Conservation (phyloP, 1,140 invertebrate genomes). For the Goniozus legneri region DNA sequence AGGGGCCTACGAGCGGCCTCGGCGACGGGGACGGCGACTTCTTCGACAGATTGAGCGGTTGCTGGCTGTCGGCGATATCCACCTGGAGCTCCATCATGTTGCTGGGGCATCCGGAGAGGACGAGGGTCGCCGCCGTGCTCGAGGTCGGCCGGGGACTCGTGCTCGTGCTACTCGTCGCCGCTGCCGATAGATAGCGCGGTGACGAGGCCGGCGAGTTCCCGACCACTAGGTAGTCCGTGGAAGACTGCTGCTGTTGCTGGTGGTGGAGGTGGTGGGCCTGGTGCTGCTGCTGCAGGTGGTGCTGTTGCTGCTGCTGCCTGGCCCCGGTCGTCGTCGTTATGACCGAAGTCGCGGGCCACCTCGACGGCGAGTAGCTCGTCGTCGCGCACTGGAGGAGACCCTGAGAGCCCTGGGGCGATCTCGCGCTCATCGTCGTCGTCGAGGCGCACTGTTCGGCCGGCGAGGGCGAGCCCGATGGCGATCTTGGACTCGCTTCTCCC, state of each 20-base stretch:
- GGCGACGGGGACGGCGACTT: slow-evolving; percentile 79
- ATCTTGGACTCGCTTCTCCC: slow-evolving; percentile 58
- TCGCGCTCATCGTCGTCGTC: slow-evolving; percentile 45
- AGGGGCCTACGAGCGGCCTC: slow-evolving; percentile 52
- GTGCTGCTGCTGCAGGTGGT: slow-evolving; percentile 28
- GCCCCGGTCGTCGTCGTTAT: slow-evolving; percentile 47
- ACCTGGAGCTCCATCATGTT: slow-evolving; percentile 75
- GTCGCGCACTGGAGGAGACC: slow-evolving; percentile 45
- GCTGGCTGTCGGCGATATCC: slow-evolving; percentile 75
- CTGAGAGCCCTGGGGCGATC: slow-evolving; percentile 36
- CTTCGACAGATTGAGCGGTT: slow-evolving; percentile 83
- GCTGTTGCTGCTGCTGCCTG: slow-evolving; percentile 33
- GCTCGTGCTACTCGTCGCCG: slow-evolving; percentile 44
- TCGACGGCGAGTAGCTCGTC: slow-evolving; percentile 40
- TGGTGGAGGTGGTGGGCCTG: slow-evolving; percentile 14
- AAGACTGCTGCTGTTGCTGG: slow-evolving; percentile 38
- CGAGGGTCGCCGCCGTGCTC: slow-evolving; percentile 47
- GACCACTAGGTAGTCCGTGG: slow-evolving; percentile 37
- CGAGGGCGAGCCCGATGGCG: slow-evolving; percentile 56
- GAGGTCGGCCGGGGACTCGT: slow-evolving; percentile 47
- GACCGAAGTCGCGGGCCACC: slow-evolving; percentile 47
- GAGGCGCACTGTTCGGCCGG: slow-evolving; percentile 50
- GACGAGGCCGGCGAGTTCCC: slow-evolving; percentile 44
- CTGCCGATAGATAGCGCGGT: slow-evolving; percentile 43
- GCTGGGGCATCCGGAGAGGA: slow-evolving; percentile 42